phyloP scores from a whole-genome alignment of 2,888 invertebrate species.

The Drosophila pullipes region DNA sequence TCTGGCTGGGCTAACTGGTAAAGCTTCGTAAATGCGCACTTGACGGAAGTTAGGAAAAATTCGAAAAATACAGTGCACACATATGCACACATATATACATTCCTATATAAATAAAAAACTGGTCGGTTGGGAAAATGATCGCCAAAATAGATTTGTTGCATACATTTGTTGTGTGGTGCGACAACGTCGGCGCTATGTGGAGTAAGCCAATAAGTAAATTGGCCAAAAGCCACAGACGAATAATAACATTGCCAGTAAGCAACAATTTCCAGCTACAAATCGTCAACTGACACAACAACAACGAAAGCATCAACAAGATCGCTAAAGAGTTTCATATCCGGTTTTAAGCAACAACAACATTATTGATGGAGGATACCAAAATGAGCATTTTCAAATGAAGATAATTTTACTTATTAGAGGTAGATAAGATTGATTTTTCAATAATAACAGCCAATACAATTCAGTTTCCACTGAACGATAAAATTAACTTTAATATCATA shows the following conservation, averaged over 20 bases:
- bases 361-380: constrained; percentile 15
- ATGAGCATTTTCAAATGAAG: neutral
- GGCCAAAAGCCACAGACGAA: constrained; percentile 55
- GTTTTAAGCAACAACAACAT: constrained; percentile 11
- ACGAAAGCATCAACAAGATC: constrained; percentile 1
- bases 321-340: constrained; percentile 25
- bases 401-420: neutral
- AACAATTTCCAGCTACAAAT: constrained; percentile 52
- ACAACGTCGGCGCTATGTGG: constrained; percentile 55
- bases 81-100: constrained; percentile 14
- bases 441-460: neutral
- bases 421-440: neutral
- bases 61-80: constrained; percentile 39
- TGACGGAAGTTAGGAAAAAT: constrained; percentile 72
- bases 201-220: constrained; percentile 81
- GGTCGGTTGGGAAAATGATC: constrained; percentile 50
- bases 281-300: constrained; percentile 15
- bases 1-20: constrained; percentile 31
- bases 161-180: constrained; percentile 39
- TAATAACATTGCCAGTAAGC: constrained; percentile 26
- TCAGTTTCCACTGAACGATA: neutral
- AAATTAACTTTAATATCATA: neutral
- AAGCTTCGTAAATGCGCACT: constrained; percentile 53
- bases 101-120: constrained; percentile 43
- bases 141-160: constrained; percentile 51